Percentiles rank a stretch among this genome's conserved stretches.
Evolutionary conservation across 2,113 vertebrate species (phyloP).

Genomic region (Amazona guildingii): DNA sequence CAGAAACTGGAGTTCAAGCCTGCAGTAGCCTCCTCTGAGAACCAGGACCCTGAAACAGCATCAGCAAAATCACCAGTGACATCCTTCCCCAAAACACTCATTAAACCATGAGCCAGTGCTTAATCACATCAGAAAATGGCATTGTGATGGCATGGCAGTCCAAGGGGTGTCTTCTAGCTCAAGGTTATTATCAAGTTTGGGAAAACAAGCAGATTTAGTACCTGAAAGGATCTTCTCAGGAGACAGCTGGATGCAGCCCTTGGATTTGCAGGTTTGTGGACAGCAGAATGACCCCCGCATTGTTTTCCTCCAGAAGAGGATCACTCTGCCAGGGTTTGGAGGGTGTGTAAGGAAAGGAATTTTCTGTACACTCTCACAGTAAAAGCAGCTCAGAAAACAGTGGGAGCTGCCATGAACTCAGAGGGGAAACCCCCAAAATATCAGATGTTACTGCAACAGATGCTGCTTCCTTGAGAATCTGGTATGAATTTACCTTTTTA

Average conservation of each 20-base stretch:
- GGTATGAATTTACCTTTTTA: background rate
- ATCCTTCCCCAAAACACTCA: background rate
- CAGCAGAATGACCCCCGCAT: background rate
- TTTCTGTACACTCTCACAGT: background rate
- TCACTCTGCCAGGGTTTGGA: conserved; percentile 18
- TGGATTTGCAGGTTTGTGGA: background rate
- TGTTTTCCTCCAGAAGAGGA: background rate
- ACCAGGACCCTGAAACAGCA: background rate
- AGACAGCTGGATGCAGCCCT: background rate
- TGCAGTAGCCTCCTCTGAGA: background rate
- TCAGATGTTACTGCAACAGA: background rate
- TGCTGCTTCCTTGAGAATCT: background rate
- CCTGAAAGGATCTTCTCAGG: background rate
- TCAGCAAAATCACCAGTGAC: background rate
- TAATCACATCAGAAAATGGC: background rate
- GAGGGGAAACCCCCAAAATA: background rate
- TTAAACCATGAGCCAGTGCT: background rate
- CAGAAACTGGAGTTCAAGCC: background rate
- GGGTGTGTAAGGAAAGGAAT: conserved; percentile 42
- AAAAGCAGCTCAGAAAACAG: background rate
- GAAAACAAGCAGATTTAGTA: background rate
- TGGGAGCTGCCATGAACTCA: background rate
- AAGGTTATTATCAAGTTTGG: fast-evolving
- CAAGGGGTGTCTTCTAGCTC: background rate
- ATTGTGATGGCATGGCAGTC: background rate